Evolutionary conservation across 2,888 invertebrate species (phyloP).

Genomic region (Rhynchonema sp.): DNA sequence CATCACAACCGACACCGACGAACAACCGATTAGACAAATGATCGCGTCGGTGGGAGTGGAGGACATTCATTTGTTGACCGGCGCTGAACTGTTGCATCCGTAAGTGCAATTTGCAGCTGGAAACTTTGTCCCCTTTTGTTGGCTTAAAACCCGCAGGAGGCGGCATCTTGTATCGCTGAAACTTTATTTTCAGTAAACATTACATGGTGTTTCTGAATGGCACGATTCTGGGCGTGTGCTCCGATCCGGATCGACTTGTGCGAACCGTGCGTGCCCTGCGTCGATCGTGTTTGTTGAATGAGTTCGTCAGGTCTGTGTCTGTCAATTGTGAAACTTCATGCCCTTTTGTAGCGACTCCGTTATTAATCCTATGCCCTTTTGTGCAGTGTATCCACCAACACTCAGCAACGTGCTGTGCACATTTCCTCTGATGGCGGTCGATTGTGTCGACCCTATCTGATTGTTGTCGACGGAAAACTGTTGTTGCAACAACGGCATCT

Average conservation of each 20-base stretch:
- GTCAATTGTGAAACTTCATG: no score
- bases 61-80: constrained; percentile 26
- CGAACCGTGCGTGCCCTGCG: constrained; percentile 60
- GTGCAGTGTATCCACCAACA: constrained; percentile 73
- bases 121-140: no score
- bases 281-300: constrained; percentile 59
- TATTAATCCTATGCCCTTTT: no score
- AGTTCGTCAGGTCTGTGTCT: constrained; percentile 82
- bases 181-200: constrained; percentile 36
- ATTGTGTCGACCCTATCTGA: constrained; percentile 81
- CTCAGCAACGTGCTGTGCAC: constrained; percentile 61
- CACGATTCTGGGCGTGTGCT: constrained; percentile 62
- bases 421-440: constrained; percentile 91
- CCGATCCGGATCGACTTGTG: constrained; percentile 55
- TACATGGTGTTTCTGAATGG: constrained; percentile 80
- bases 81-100: no score
- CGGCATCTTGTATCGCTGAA: no score
- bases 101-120: no score
- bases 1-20: constrained; percentile 83
- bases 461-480: constrained; percentile 59
- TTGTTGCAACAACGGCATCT: constrained; percentile 60
- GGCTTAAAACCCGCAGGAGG: no score
- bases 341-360: no score
- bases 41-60: constrained; percentile 76
- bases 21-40: constrained; percentile 56